Evolutionary conservation across 2,113 vertebrate species (phyloP).

Genomic region (Nesogale talazaci): DNA sequence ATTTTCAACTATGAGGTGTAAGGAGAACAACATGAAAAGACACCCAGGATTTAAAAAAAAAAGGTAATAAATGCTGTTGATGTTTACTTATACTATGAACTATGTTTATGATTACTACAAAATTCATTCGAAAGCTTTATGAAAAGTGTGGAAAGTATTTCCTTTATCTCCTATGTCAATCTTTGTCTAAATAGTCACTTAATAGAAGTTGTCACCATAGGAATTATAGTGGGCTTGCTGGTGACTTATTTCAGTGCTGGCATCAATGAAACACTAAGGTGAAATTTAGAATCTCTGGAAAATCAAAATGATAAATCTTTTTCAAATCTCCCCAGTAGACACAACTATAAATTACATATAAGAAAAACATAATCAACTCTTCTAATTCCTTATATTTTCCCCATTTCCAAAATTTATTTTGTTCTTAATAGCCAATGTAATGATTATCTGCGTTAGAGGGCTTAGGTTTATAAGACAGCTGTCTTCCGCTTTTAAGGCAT

Average conservation of each 20-base stretch:
- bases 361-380: constrained; percentile 49
- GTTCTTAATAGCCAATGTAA: constrained; percentile 10
- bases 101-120: constrained; percentile 79
- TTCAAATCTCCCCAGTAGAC: constrained; percentile 12
- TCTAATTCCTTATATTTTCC: constrained; percentile 54
- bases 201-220: constrained; percentile 73
- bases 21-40: constrained; percentile 83
- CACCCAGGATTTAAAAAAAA: constrained; percentile 80
- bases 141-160: constrained; percentile 79
- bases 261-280: constrained; percentile 76
- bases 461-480: background rate
- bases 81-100: constrained; percentile 84
- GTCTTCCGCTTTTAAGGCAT: constrained; percentile 46
- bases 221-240: constrained; percentile 61
- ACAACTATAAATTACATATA: constrained; percentile 50
- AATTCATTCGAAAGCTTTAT: constrained; percentile 81
- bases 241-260: constrained; percentile 58
- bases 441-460: constrained; percentile 25
- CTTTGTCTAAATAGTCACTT: constrained; percentile 73
- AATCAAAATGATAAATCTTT: constrained; percentile 45
- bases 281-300: constrained; percentile 64
- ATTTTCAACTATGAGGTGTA: constrained; percentile 85
- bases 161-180: constrained; percentile 79
- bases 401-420: background rate
- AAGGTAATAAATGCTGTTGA: constrained; percentile 77